Conservation (phyloP, 1,140 invertebrate genomes). For the Drosophila repletoides region DNA sequence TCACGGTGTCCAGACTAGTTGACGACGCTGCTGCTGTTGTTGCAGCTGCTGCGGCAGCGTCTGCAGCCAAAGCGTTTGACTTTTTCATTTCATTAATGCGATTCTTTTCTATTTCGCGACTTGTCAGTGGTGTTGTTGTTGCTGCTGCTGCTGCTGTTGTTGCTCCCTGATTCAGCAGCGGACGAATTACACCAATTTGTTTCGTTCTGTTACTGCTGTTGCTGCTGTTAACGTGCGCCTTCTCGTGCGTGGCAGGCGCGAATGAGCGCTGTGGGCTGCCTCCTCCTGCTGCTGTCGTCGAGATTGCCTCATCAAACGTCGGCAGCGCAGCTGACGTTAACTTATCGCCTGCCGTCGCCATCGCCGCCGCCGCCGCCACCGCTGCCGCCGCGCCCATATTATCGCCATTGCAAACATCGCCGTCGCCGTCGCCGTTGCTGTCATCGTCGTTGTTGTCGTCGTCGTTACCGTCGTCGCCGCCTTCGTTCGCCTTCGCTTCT, state of each 20-base stretch:
- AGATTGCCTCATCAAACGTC: conserved; percentile 29
- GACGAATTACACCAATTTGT: conserved; percentile 75
- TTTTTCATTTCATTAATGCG: conserved; percentile 87
- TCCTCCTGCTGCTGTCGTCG: conserved; percentile 37
- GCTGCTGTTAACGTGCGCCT: conserved; percentile 65
- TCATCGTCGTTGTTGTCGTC: conserved; percentile 3
- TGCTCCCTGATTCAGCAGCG: conserved; percentile 46
- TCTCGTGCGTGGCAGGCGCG: conserved; percentile 60
- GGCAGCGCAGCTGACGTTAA: conserved; percentile 74
- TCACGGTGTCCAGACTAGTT: conserved; percentile 70
- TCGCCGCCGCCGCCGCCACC: conserved; percentile 37
- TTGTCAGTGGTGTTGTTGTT: conserved; percentile 84
- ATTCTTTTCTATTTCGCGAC: conserved; percentile 88
- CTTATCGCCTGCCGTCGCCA: conserved; percentile 84
- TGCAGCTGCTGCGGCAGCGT: conserved; percentile 47
- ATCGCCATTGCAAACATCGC: conserved; percentile 54
- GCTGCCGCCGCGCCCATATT: conserved; percentile 62
- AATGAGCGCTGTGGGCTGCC: conserved; percentile 66
- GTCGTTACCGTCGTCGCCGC: conserved; percentile 9
- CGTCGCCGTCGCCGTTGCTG: conserved; percentile 32
- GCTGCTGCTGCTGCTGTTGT: conserved; percentile 14
- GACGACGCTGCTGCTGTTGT: conserved; percentile 12
- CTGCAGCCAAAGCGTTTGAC: conserved; percentile 57
- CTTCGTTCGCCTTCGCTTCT: conserved; percentile 27
- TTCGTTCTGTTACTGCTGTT: conserved; percentile 60